These are phyloP conservation scores for Zaprionus bogoriensis DNA, from an alignment of 2,888 invertebrate genomes.

Conservation along the genomic window DNA sequence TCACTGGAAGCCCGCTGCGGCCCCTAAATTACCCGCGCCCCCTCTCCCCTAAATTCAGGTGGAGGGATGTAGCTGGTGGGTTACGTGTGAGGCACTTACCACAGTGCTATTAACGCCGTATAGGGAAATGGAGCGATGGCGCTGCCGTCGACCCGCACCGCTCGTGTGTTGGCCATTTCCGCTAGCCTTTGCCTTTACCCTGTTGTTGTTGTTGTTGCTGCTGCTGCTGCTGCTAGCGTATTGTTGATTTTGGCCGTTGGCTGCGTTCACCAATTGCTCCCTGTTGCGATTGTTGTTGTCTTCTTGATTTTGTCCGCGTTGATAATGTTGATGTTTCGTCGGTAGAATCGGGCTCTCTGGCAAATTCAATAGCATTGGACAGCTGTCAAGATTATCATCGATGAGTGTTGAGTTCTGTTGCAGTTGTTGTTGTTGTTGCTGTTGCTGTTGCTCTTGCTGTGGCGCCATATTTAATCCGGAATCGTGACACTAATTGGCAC, in stretches of 20 bases:
- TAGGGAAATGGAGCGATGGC: conserved; percentile 76
- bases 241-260: conserved; percentile 29
- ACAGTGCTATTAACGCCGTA: conserved; percentile 77
- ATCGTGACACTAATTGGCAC: conserved; percentile 53
- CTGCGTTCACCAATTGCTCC: conserved; percentile 24
- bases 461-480: conserved; percentile 68
- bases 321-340: conserved; percentile 50
- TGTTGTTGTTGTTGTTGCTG: conserved; percentile 17
- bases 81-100: conserved; percentile 61
- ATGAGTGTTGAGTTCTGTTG: conserved; percentile 82
- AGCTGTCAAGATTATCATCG: conserved; percentile 75
- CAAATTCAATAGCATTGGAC: conserved; percentile 73
- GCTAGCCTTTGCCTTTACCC: conserved; percentile 41
- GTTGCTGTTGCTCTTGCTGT: conserved; percentile 45
- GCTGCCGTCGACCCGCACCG: conserved; percentile 49
- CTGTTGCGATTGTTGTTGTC: conserved; percentile 47
- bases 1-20: conserved; percentile 35
- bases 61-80: not conserved
- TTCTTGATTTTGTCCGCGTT: conserved; percentile 42
- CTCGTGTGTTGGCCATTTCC: conserved; percentile 57
- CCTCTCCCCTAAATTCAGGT: not conserved
- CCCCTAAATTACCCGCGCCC: conserved; percentile 3
- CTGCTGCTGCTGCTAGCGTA: conserved; percentile 27
- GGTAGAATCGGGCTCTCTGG: conserved; percentile 81
- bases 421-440: conserved; percentile 14